phyloP scores from a whole-genome alignment of 37 sponge, comb jelly and placozoan genomes.

The Crambe crambe region DNA sequence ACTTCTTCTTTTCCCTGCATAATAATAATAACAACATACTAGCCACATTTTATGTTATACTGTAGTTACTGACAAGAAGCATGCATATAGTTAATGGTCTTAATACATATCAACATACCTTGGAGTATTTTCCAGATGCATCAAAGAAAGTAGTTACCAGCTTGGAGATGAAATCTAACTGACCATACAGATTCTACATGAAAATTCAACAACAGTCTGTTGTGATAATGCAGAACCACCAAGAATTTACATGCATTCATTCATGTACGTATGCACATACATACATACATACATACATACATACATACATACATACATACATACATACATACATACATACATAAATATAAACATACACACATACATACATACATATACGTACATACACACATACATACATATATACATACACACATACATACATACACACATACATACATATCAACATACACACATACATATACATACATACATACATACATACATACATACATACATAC shows the following conservation, averaged over 20 bases:
- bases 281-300: constrained; percentile 25
- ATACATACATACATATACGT: constrained; percentile 18
- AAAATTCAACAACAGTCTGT: not conserved
- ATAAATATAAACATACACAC: constrained; percentile 22
- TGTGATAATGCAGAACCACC: not conserved
- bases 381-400: constrained; percentile 1
- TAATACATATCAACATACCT: too few species aligned
- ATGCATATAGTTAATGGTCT: too few species aligned
- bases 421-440: not conserved
- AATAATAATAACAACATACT: too few species aligned
- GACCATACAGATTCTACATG: constrained; percentile 46
- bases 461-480: not conserved
- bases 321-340: constrained; percentile 8
- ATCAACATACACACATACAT: not conserved
- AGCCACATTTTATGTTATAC: too few species aligned
- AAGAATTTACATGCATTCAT: constrained; percentile 5
- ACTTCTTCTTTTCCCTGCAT: constrained; percentile 15
- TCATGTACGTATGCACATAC: not conserved
- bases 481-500: not conserved
- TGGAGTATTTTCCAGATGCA: constrained; percentile 16
- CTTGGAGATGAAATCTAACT: constrained; percentile 42
- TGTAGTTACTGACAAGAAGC: too few species aligned
- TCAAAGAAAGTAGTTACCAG: constrained; percentile 74
- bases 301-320: constrained; percentile 23
- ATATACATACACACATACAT: too few species aligned